Percentiles rank a stretch among this genome's conserved stretches.
Conservation (phyloP, 2,797 vertebrate species). For the Siniperca obscura region DNA sequence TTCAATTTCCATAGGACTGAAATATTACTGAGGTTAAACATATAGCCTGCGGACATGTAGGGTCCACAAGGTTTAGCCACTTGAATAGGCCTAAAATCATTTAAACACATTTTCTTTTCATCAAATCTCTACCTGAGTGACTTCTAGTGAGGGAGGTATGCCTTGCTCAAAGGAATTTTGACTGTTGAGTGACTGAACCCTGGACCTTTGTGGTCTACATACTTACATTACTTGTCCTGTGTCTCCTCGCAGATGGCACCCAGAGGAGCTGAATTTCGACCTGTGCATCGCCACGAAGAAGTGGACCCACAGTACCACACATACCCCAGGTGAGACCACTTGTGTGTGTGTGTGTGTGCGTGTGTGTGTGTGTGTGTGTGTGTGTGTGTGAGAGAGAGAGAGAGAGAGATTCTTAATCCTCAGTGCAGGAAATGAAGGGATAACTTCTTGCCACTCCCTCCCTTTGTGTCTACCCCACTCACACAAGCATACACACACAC, state of each 20-base stretch:
- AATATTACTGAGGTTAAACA: constrained; percentile 46
- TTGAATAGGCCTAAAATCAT: constrained; percentile 11
- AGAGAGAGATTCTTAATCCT: constrained; percentile 5
- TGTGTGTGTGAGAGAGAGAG: constrained; percentile 10
- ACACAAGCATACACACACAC: constrained; percentile 26
- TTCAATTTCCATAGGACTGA: constrained; percentile 11
- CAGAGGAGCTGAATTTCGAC: constrained; percentile 86
- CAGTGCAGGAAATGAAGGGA: constrained; percentile 52
- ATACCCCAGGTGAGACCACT: constrained; percentile 87
- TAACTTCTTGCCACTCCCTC: constrained; percentile 59
- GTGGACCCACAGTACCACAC: constrained; percentile 86
- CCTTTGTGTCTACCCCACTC: constrained; percentile 60
- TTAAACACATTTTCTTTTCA: neutral
- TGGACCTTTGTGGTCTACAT: neutral
- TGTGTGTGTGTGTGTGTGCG: constrained; percentile 72
- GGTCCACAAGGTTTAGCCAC: constrained; percentile 4
- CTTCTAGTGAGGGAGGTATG: neutral
- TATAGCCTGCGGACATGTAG: constrained; percentile 27
- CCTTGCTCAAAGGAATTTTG: constrained; percentile 2
- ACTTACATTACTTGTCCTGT: constrained; percentile 10
- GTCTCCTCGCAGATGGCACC: constrained; percentile 85
- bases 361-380: constrained; percentile 55
- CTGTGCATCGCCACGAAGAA: constrained; percentile 85
- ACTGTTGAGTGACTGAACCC: neutral
- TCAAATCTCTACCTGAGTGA: constrained; percentile 8